Base-by-base conservation (phyloP, 2,888 invertebrate species). In the Allolobophora icterica region DNA sequence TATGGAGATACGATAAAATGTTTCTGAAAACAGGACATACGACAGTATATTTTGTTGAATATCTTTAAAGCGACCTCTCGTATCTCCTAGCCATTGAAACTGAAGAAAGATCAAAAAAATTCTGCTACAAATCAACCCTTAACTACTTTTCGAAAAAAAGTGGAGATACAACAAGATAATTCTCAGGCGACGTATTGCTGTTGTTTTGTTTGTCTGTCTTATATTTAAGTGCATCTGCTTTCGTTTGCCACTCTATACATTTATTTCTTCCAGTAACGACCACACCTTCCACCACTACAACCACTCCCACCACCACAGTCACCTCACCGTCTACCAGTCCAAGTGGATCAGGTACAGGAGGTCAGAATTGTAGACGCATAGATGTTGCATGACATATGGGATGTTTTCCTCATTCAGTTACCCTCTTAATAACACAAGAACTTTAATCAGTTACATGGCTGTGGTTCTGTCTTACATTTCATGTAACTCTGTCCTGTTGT, bases 231-330 rank as follows among this genome's bases (percentile, higher is more conserved):
- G 34, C 87, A 35, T 87, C 38, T 38, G 15, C 87, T 38, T 17
- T 87, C n/a, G 6, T 35, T 34, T 38, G 38, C 87, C 38, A 38
- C 87, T 38, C 87, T 87, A 6, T 87, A 19, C 38, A 35, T 87
- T 35, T 87, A 87, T 87, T 87, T 87, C 87, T 34, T 87, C 87
- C 38, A 87, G 87, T 38, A 24, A 87, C 87, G 21, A 87, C 87
- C 19, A 8, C 87, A 24, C 6, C 35, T n/a, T 8, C 87, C 87
- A n/a, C n/a, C n/a, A 87, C 87, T 87, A 87, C 87, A 21, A 35
- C 35, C 87, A 87, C 19, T 30, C n/a, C 71, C 71, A 71, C n/a
- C 30, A 71, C 71, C 30, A 11, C 71, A 71, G n/a, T 71, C 71
- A 71, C 71, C 30, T 71, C 71, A 71, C 30, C 0, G 71, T 71